Evolutionary conservation across 1,140 invertebrate species (phyloP).

Genomic region (Drosophila nasuta): DNA sequence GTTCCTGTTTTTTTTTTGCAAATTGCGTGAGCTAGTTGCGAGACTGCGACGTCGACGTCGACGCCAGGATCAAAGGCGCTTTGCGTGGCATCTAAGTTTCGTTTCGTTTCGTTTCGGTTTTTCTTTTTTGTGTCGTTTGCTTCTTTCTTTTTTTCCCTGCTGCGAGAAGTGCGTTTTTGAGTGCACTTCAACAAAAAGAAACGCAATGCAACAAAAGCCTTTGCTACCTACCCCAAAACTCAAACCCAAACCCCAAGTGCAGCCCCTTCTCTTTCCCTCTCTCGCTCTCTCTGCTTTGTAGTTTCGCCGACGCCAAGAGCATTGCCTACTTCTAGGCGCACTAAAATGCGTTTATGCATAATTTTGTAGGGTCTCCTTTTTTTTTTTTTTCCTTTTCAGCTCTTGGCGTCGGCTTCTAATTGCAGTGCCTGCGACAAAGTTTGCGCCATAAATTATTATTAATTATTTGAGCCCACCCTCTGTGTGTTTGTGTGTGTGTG

Average conservation of each 20-base stretch:
- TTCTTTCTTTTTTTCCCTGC: background rate
- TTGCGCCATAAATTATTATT: constrained; percentile 71
- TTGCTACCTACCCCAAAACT: background rate
- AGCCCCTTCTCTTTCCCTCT: background rate
- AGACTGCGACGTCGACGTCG: constrained; percentile 29
- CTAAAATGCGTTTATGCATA: constrained; percentile 82
- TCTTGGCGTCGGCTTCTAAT: constrained; percentile 49
- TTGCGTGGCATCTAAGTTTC: constrained; percentile 62
- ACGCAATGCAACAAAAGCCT: constrained; percentile 67
- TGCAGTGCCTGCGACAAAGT: constrained; percentile 58
- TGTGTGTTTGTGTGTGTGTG: constrained; percentile 27
- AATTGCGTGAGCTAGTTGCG: constrained; percentile 77
- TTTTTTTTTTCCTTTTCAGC: background rate
- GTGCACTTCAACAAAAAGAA: constrained; percentile 74
- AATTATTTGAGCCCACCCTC: constrained; percentile 58
- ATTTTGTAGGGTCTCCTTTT: constrained; percentile 60
- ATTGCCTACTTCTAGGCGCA: constrained; percentile 80
- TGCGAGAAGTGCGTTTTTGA: constrained; percentile 72
- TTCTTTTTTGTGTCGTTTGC: no score
- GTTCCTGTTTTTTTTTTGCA: constrained; percentile 47
- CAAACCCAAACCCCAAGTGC: no score
- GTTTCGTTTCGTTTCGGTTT: constrained; percentile 40
- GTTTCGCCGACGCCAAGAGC: constrained; percentile 59
- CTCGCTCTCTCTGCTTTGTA: constrained; percentile 57
- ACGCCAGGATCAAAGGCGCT: constrained; percentile 75